Evolutionary conservation across 2,888 invertebrate species (phyloP).

Genomic region (Abrostola triplasia): DNA sequence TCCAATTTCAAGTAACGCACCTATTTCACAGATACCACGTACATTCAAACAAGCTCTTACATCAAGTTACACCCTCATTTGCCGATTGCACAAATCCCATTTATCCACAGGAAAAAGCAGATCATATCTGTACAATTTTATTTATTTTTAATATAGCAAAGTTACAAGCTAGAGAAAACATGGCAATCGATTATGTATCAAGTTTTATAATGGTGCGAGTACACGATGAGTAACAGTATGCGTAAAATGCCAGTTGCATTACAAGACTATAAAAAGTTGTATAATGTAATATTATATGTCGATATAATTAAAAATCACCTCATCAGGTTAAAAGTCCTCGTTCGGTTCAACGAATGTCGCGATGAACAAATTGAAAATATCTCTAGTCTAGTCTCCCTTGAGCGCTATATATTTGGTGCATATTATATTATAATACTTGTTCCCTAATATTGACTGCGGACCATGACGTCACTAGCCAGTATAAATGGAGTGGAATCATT

Average conservation of each 20-base stretch:
- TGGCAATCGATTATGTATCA: constrained; percentile 51
- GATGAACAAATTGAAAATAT: constrained; percentile 55
- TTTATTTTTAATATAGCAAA: constrained; percentile 50
- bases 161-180: constrained; percentile 65
- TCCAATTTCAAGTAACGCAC: constrained; percentile 49
- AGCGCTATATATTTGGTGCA: constrained; percentile 72
- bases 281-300: constrained; percentile 28
- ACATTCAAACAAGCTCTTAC: constrained; percentile 59
- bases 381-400: constrained; percentile 71
- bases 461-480: constrained; percentile 27
- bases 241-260: constrained; percentile 10
- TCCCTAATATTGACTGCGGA: constrained; percentile 61
- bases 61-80: constrained; percentile 73
- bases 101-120: constrained; percentile 49
- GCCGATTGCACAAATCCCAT: constrained; percentile 68
- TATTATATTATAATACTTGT: constrained; percentile 70
- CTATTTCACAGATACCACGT: constrained; percentile 26
- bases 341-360: constrained; percentile 20
- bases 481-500: constrained; percentile 27
- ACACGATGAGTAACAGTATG: constrained; percentile 11
- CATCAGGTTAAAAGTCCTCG: constrained; percentile 36
- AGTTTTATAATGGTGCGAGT: constrained; percentile 29
- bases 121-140: constrained; percentile 59
- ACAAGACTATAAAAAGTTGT: constrained; percentile 27
- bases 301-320: constrained; percentile 32